phyloP scores from a whole-genome alignment of 2,113 vertebrate species.

The Litocranius walleri region DNA sequence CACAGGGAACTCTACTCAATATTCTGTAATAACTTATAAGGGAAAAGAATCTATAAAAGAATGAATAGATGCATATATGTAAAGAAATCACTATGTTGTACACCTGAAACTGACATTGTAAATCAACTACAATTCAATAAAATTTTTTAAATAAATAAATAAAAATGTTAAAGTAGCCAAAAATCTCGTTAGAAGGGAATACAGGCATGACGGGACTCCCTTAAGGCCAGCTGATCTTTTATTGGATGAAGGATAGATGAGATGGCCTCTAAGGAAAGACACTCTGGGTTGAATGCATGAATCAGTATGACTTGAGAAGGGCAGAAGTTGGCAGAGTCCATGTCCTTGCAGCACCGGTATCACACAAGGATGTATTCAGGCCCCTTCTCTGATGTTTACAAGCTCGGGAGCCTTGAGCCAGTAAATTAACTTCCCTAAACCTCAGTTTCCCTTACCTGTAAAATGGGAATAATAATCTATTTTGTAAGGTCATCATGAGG shows the following conservation, averaged over 20 bases:
- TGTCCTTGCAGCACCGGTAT: neutral
- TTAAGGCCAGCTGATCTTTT: neutral
- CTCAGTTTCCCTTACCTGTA: neutral
- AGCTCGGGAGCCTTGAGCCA: neutral
- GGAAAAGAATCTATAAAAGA: neutral
- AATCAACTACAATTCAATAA: neutral
- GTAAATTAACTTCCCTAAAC: neutral
- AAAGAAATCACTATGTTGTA: neutral
- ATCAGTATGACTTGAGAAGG: neutral
- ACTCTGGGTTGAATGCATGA: neutral
- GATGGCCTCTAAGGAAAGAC: neutral
- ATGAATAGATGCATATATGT: neutral
- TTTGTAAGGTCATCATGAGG: neutral
- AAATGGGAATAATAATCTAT: neutral
- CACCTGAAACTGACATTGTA: neutral
- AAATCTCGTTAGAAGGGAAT: neutral
- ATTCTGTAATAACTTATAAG: neutral
- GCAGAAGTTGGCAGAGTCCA: neutral
- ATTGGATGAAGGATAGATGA: neutral
- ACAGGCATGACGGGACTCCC: neutral
- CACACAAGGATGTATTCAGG: too few species aligned
- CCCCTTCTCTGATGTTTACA: neutral
- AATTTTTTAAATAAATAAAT: neutral
- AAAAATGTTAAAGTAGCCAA: neutral
- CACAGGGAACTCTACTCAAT: neutral